Conservation (phyloP, 1,140 invertebrate species). For the Antheraea mylitta region DNA sequence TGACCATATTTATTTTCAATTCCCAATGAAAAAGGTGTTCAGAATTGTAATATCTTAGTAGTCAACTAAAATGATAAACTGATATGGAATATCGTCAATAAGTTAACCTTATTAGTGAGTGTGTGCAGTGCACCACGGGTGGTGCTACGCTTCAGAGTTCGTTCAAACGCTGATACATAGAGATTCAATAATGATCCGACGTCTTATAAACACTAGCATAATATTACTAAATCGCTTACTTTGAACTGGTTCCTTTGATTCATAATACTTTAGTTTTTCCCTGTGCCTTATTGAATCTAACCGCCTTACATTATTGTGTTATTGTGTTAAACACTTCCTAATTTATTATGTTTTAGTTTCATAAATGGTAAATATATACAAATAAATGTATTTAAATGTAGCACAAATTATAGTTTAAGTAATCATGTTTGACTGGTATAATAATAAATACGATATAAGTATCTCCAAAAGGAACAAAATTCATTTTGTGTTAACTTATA, state of each 20-base stretch:
- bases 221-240: conserved; percentile 24
- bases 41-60: conserved; percentile 23
- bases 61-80: conserved; percentile 39
- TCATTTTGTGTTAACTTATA: neutral
- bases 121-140: conserved; percentile 30
- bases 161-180: conserved; percentile 21
- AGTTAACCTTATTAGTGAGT: conserved; percentile 49
- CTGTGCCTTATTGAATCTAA: conserved; percentile 23
- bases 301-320: conserved; percentile 8
- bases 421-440: too few relatives aligned
- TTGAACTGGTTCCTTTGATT: conserved; percentile 27
- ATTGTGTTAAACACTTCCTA: conserved; percentile 15
- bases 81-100: conserved; percentile 43
- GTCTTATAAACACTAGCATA: conserved; percentile 22
- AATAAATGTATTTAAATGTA: neutral
- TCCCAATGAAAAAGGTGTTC: conserved; percentile 8
- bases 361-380: neutral
- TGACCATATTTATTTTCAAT: conserved; percentile 1
- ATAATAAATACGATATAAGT: too few relatives aligned
- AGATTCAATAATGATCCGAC: conserved; percentile 16
- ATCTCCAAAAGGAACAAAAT: neutral
- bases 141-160: conserved; percentile 17
- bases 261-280: conserved; percentile 17
- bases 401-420: neutral
- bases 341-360: conserved; percentile 19